These are phyloP conservation scores for Neosalanx taihuensis DNA, from an alignment of 2,797 vertebrate species.

Conservation along the genomic window DNA sequence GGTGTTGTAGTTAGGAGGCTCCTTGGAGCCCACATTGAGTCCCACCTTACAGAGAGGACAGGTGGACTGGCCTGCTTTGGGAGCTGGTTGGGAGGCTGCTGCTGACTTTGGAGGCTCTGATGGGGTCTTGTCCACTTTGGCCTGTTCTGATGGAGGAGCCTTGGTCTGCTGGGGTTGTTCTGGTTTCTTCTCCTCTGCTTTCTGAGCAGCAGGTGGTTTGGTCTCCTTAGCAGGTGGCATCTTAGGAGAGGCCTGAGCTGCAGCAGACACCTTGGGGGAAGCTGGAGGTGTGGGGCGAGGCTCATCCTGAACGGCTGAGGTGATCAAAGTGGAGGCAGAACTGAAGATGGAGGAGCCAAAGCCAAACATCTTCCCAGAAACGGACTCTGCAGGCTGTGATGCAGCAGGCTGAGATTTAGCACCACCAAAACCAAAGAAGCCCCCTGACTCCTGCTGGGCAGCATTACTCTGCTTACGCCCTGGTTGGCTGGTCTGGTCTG, in stretches of 20 bases:
- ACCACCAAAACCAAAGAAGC: constrained; percentile 72
- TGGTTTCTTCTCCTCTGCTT: constrained; percentile 33
- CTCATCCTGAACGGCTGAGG: constrained; percentile 76
- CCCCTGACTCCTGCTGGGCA: constrained; percentile 64
- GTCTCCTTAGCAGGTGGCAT: constrained; percentile 62
- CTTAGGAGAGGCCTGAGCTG: constrained; percentile 66
- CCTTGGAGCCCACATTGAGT: constrained; percentile 80
- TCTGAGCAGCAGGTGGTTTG: constrained; percentile 58
- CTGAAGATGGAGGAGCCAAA: constrained; percentile 79
- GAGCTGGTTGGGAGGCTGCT: constrained; percentile 50
- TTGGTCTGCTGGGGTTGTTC: constrained; percentile 54
- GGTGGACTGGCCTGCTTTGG: constrained; percentile 42
- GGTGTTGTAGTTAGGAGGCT: constrained; percentile 84
- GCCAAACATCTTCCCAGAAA: constrained; percentile 73
- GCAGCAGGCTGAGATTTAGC: constrained; percentile 67
- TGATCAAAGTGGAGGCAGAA: constrained; percentile 91
- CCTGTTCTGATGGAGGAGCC: constrained; percentile 42
- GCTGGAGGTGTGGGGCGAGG: constrained; percentile 61
- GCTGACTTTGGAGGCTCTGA: constrained; percentile 37
- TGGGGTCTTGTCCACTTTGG: constrained; percentile 42
- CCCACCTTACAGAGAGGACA: constrained; percentile 90
- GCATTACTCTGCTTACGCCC: no score
- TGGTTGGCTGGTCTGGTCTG: no score
- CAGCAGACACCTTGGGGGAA: constrained; percentile 56
- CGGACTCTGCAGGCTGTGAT: constrained; percentile 75